phyloP scores from a whole-genome alignment of 2,888 invertebrate genomes.

The Synergus japonicus region DNA sequence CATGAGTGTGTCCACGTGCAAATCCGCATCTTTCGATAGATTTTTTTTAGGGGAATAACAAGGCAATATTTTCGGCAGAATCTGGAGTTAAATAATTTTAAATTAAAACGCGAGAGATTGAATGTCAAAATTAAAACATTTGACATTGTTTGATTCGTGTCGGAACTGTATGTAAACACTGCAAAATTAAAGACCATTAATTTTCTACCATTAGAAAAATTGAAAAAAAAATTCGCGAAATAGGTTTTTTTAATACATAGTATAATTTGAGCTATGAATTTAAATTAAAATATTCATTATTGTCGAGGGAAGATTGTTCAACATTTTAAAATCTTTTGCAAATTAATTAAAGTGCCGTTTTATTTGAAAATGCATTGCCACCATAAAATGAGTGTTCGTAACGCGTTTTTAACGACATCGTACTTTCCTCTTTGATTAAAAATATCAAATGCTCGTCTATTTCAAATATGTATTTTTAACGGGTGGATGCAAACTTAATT shows the following conservation, averaged over 20 bases:
- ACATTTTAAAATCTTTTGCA: neutral
- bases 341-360: neutral
- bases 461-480: neutral
- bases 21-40: neutral
- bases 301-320: neutral
- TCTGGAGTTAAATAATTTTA: neutral
- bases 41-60: neutral
- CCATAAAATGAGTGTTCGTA: neutral
- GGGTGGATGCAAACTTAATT: slow-evolving; percentile 3
- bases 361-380: slow-evolving; percentile 3
- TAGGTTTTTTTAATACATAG: too few species aligned
- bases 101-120: neutral
- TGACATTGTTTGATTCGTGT: neutral
- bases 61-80: neutral
- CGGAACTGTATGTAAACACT: neutral
- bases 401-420: neutral
- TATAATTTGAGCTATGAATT: too few species aligned
- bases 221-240: too few species aligned
- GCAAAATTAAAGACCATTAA: neutral
- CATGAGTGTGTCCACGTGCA: neutral
- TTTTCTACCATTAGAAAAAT: neutral
- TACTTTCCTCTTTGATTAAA: slow-evolving; percentile 10
- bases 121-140: neutral
- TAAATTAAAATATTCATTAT: neutral
- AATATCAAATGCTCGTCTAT: slow-evolving; percentile 9